phyloP scores from a whole-genome alignment of 2,797 vertebrate species.

The Falco columbarius region DNA sequence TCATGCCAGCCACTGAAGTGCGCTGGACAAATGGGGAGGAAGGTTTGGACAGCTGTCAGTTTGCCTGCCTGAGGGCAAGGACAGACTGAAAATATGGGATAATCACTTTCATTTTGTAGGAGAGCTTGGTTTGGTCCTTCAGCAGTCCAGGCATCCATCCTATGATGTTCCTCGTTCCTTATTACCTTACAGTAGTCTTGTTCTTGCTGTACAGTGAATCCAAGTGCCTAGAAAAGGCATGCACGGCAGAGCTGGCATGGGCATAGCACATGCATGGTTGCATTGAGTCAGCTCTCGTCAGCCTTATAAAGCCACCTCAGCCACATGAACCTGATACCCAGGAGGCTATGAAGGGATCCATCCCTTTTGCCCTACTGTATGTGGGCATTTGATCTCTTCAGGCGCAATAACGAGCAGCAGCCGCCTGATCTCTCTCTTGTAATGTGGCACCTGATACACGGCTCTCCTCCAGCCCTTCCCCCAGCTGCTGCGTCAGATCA shows the following conservation, averaged over 20 bases:
- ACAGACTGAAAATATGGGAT: not conserved
- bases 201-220: not conserved
- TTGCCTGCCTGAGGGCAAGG: not conserved
- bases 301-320: not conserved
- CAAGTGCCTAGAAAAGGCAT: not conserved
- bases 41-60: not conserved
- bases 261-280: rapidly evolving
- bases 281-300: not conserved
- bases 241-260: not conserved
- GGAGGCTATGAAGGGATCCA: not conserved
- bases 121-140: not conserved
- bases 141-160: not conserved
- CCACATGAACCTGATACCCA: not conserved
- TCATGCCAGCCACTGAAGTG: not conserved
- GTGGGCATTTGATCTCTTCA: not conserved
- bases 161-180: not conserved
- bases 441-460: constrained; percentile 14
- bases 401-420: not conserved
- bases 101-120: not conserved
- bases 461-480: constrained; percentile 66
- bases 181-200: not conserved
- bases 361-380: not conserved
- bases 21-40: not conserved
- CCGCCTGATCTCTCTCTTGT: constrained; percentile 12
- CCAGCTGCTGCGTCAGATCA: constrained; percentile 55